Percentiles rank a stretch among this genome's conserved stretches.
Conservation (phyloP, 2,113 vertebrate genomes). For the Paralichthys olivaceus region DNA sequence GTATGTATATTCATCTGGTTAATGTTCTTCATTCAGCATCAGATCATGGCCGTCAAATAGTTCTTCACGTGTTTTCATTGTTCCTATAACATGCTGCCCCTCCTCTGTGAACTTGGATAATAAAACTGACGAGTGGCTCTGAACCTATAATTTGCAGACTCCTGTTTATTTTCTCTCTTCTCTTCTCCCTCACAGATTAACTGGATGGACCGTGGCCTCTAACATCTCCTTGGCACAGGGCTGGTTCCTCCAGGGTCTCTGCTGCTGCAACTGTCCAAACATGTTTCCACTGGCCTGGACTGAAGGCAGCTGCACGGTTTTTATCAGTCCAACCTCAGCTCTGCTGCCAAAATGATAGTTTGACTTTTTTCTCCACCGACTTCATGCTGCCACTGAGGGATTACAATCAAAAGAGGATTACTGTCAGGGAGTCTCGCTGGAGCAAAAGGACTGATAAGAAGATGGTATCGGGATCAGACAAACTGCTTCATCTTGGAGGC, state of each 20-base stretch:
- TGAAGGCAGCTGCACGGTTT: constrained; percentile 7
- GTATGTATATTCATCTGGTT: too few relatives aligned
- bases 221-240: constrained; percentile 8
- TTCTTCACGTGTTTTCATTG: too few relatives aligned
- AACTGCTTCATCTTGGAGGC: constrained; percentile 27
- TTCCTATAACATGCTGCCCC: too few relatives aligned
- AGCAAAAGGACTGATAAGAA: constrained; percentile 11
- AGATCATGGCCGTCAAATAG: background rate
- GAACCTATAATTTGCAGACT: too few relatives aligned
- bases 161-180: background rate
- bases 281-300: constrained; percentile 42
- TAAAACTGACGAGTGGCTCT: too few relatives aligned
- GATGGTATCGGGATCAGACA: constrained; percentile 37
- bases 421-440: constrained; percentile 11
- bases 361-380: constrained; percentile 35
- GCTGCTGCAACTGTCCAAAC: constrained; percentile 18
- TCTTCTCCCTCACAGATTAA: constrained; percentile 16
- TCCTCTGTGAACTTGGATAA: too few relatives aligned
- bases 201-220: background rate
- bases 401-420: constrained; percentile 46
- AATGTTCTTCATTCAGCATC: background rate
- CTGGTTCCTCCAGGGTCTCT: background rate
- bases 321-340: constrained; percentile 3
- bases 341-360: constrained; percentile 43
- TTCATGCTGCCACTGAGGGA: constrained; percentile 30